phyloP scores from a whole-genome alignment of 2,888 invertebrate genomes.

The Cancer borealis region DNA sequence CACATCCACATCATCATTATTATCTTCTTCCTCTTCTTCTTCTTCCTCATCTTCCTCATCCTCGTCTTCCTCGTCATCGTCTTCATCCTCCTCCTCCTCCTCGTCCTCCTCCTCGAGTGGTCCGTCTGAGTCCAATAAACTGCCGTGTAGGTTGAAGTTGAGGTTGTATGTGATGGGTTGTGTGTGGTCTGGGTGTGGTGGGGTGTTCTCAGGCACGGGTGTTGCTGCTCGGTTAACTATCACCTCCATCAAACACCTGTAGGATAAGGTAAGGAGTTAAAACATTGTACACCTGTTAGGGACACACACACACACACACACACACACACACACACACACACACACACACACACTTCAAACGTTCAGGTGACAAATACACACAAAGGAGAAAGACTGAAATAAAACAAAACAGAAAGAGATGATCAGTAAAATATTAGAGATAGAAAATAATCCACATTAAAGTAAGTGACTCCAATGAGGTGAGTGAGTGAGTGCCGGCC shows the following conservation, averaged over 20 bases:
- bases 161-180: background rate
- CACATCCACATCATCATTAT: background rate
- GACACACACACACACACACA: background rate
- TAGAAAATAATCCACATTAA: no score
- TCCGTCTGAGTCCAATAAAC: background rate
- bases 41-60: background rate
- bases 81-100: background rate
- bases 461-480: no score
- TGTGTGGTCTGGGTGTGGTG: background rate
- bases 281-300: background rate
- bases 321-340: no score
- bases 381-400: background rate
- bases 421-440: background rate
- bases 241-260: background rate
- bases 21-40: background rate
- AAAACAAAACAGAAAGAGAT: background rate
- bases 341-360: no score
- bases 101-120: background rate
- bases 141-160: background rate
- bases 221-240: background rate
- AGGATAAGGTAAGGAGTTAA: background rate
- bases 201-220: background rate
- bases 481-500: no score
- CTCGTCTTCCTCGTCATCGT: background rate
- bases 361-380: no score